phyloP scores from a whole-genome alignment of 2,113 vertebrate genomes.

The Paralichthys olivaceus region DNA sequence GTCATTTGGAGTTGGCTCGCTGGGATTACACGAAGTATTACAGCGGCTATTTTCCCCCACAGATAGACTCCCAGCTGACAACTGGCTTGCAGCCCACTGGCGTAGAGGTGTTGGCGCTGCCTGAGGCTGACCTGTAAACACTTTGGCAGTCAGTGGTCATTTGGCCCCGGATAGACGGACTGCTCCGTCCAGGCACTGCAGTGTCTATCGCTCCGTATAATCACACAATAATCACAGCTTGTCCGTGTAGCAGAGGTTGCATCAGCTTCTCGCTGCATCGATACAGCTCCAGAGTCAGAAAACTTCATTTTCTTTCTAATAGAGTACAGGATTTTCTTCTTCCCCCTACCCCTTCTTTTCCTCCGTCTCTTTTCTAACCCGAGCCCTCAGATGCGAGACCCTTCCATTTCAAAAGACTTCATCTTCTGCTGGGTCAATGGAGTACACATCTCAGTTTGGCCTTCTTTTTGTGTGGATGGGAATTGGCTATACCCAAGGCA shows the following conservation, averaged over 20 bases:
- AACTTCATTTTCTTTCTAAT: conserved; percentile 43
- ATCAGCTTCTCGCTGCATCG: conserved; percentile 10
- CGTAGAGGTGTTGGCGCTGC: conserved; percentile 44
- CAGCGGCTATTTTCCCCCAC: conserved; percentile 25
- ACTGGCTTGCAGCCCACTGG: conserved; percentile 49
- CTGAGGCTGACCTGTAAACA: conserved; percentile 24
- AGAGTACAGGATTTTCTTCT: conserved; percentile 32
- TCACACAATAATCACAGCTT: conserved; percentile 37
- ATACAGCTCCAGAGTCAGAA: conserved; percentile 26
- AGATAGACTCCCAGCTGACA: conserved; percentile 4
- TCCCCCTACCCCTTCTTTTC: conserved; percentile 10
- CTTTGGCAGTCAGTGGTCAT: conserved; percentile 18
- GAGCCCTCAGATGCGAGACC: conserved; percentile 1
- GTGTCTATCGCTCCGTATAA: conserved; percentile 13
- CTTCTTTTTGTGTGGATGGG: conserved; percentile 64
- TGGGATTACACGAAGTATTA: conserved; percentile 7
- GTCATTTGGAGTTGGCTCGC: conserved; percentile 4
- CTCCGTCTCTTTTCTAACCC: conserved; percentile 10
- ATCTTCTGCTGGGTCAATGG: conserved; percentile 61
- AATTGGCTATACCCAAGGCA: conserved; percentile 45
- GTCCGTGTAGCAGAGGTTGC: conserved; percentile 8
- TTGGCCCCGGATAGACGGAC: conserved; percentile 24
- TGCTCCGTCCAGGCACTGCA: conserved; percentile 14
- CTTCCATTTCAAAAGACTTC: conserved; percentile 59
- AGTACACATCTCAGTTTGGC: conserved; percentile 46